Conservation (phyloP, 2,797 vertebrate species). For the Ceryle rudis region DNA sequence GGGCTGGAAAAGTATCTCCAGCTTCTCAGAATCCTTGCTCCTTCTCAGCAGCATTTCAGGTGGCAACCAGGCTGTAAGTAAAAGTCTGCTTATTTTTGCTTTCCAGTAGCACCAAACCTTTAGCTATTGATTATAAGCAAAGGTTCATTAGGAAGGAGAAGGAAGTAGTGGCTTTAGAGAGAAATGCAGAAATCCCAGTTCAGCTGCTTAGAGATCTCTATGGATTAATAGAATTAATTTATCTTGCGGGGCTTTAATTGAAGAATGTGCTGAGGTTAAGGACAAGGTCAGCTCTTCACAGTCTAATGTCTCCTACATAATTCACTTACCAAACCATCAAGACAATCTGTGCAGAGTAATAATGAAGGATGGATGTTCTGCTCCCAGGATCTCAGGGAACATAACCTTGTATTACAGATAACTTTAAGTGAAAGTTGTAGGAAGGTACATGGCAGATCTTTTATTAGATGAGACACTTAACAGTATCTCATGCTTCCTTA, state of each 20-base stretch:
- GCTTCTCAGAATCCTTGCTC: not conserved
- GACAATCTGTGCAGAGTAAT: conserved; percentile 32
- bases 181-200: conserved; percentile 37
- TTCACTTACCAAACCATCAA: conserved; percentile 48
- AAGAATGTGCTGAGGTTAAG: conserved; percentile 58
- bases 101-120: not conserved
- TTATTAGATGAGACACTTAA: not conserved
- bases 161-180: not conserved
- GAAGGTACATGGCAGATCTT: not conserved
- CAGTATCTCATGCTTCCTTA: not conserved
- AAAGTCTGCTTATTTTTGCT: not conserved
- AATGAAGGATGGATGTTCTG: conserved; percentile 31
- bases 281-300: conserved; percentile 57
- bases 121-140: not conserved
- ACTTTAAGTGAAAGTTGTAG: not conserved
- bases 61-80: not conserved
- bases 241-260: conserved; percentile 49
- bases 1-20: not conserved
- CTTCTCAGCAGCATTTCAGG: not conserved
- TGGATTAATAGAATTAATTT: conserved; percentile 59
- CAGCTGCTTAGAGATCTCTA: not conserved
- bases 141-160: not conserved
- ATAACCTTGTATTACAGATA: not conserved
- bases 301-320: conserved; percentile 42
- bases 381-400: not conserved